These are phyloP conservation scores for Heteronetta atricapilla DNA, from an alignment of 2,113 vertebrate species.

Conservation along the genomic window DNA sequence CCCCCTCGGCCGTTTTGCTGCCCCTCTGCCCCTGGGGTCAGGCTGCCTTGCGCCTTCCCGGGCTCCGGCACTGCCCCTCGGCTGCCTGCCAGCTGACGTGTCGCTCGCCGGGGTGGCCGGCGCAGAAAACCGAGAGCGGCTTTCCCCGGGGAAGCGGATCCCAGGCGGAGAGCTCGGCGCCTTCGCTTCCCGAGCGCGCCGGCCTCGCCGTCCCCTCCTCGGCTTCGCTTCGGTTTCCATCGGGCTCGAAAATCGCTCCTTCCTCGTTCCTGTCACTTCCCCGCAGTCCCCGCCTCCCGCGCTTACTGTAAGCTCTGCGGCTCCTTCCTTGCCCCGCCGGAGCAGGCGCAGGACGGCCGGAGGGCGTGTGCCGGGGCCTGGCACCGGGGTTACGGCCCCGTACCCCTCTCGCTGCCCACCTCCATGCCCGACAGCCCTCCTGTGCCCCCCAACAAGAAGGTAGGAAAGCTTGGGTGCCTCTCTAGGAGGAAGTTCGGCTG, in stretches of 20 bases:
- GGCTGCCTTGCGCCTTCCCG: rapidly evolving
- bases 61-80: not conserved
- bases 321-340: constrained; percentile 24
- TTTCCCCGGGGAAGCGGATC: not conserved
- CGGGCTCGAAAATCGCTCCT: constrained; percentile 40
- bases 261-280: constrained; percentile 61
- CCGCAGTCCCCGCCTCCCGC: constrained; percentile 54
- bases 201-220: not conserved
- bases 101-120: not conserved
- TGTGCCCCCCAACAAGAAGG: not conserved
- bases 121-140: not conserved
- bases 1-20: rapidly evolving
- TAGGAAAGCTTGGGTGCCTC: not conserved
- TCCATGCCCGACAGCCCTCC: not conserved
- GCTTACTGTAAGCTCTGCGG: constrained; percentile 51
- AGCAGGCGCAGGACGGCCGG: not conserved
- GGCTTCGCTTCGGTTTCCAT: not conserved
- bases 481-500: not conserved
- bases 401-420: not conserved
- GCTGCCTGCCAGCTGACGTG: not conserved
- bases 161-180: not conserved
- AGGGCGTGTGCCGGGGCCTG: not conserved
- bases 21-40: too few species aligned
- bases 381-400: not conserved
- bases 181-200: too few species aligned